A percentile compares a stretch with the other conserved stretches of the same genome.
Evolutionary conservation across 2,888 invertebrate genomes (phyloP).

Genomic region (Pachliopta kotzebuea): DNA sequence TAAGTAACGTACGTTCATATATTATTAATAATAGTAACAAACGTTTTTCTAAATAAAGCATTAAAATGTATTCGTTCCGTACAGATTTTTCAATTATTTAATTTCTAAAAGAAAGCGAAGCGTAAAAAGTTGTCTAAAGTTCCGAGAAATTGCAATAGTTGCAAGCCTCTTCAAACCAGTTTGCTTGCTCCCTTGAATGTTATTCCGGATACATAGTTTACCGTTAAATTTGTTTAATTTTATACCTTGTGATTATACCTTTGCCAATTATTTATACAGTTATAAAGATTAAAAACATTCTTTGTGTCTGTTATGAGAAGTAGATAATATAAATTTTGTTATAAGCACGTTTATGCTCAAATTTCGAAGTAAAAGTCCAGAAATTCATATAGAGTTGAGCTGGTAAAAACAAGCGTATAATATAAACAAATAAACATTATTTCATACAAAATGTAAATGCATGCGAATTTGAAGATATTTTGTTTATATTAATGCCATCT

Average conservation of each 20-base stretch:
- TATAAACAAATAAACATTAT: too few species aligned
- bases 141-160: constrained; percentile 14
- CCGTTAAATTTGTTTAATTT: constrained; percentile 2
- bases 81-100: neutral
- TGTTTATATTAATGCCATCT: too few species aligned
- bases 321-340: too few species aligned
- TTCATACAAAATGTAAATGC: too few species aligned
- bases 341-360: too few species aligned
- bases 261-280: neutral
- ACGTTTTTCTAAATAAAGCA: neutral
- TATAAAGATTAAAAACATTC: neutral
- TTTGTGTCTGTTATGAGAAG: neutral
- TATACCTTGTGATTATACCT: neutral
- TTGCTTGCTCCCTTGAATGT: constrained; percentile 4
- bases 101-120: constrained; percentile 13
- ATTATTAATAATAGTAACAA: neutral
- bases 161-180: constrained; percentile 17
- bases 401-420: too few species aligned
- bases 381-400: too few species aligned
- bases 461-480: too few species aligned
- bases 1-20: too few species aligned
- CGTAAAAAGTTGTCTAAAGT: constrained; percentile 2
- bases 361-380: too few species aligned
- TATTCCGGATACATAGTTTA: constrained; percentile 4
- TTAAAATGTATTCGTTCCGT: neutral